Conservation (phyloP, 1,140 invertebrate genomes). For the Bradysia coprophila region DNA sequence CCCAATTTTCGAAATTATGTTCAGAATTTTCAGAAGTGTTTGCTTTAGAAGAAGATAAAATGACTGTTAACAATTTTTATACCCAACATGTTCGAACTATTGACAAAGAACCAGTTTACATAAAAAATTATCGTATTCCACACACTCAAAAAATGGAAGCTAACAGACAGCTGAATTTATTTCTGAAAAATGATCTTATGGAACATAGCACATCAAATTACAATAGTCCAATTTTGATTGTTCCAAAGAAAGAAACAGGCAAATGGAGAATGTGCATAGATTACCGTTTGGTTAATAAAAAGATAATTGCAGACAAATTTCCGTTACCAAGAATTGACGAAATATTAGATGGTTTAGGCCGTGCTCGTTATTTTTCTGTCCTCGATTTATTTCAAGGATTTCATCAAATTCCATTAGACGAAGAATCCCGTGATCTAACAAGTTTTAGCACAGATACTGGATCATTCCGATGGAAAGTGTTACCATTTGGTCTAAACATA, state of each 20-base stretch:
- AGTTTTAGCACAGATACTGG: not conserved
- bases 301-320: conserved; percentile 9
- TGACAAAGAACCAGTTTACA: not conserved
- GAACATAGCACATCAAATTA: not conserved
- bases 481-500: conserved; percentile 1
- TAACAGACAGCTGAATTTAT: not conserved
- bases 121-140: not conserved
- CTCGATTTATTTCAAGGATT: conserved; percentile 24
- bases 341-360: conserved; percentile 16
- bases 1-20: too few relatives aligned
- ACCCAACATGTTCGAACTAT: not conserved
- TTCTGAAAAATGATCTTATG: conserved; percentile 1
- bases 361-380: conserved; percentile 15
- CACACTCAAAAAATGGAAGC: conserved; percentile 1
- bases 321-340: conserved; percentile 26
- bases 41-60: not conserved
- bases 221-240: not conserved
- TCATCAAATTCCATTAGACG: conserved; percentile 18
- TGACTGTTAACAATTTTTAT: not conserved
- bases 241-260: conserved; percentile 1
- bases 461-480: not conserved
- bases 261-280: conserved; percentile 7
- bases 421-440: not conserved
- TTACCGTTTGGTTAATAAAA: conserved; percentile 5
- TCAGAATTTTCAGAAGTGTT: not conserved